Evolutionary conservation across 53 echinoderm and acorn worm genomes (phyloP), one percentile per base, ranked within the genome.

Genomic region (Mesocentrotus franciscanus): DNA sequence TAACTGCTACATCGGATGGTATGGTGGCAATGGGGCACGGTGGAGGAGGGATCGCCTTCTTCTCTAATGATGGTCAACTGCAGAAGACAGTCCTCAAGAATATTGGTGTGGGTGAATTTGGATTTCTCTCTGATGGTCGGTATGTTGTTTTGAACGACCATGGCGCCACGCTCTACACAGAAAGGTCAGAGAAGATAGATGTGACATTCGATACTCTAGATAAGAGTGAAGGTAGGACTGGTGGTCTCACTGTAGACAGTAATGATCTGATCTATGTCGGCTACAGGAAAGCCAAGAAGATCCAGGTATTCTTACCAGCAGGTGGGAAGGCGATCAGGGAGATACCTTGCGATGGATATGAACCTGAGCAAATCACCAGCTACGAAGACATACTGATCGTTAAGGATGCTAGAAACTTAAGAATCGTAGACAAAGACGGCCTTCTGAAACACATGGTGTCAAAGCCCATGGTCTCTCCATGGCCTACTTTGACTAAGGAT

Each of bases 321-420:
- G 72, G 72, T 71, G 72, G 72, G n/a, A 71, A 24, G n/a, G 72
- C 72, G 20, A 71, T 27, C 78, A 76, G 34, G 78, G 78, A 76
- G 29, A 76, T 76, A 29, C 78, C 30, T 11, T 76, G 78, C 78
- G 34, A 34, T 13, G 33, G 78, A 13, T 76, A 32, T 0, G 78
- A 76, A 34, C 78, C 78, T 29, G 30, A 34, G 33, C 78, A 76
- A 34, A 76, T 76, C 78, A 12, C 33, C 0, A 12, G 78, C 15
- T 15, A 33, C 15, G 33, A 76, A 76, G 33, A 76, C 78, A 11
- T 76, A 13, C 78, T 76, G 30, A 29, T 76, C 10, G 13, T 34
- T 9, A 34, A 29, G 15, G 3, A 34, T 34, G 78, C 9, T 13
- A 10, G 12, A 29, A 76, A 27, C n/a, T 27, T 34, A 34, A 76